Percentiles rank a stretch among this genome's conserved stretches.
Conservation (phyloP, 2,888 invertebrate species). For the Prosapia bicincta region DNA sequence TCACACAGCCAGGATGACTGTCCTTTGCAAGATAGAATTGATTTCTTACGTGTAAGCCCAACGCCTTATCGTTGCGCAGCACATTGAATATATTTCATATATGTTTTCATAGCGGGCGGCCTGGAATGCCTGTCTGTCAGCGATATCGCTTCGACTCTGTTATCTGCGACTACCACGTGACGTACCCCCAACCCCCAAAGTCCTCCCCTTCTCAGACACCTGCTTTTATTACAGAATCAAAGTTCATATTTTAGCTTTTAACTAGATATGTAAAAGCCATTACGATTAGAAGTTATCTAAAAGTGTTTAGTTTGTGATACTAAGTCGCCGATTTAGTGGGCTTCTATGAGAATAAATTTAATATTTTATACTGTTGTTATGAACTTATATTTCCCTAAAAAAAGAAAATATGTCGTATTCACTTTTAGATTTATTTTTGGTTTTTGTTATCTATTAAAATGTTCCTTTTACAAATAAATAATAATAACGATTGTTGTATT, state of each 20-base stretch:
- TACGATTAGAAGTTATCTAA: too few species aligned
- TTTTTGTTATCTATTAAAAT: too few species aligned
- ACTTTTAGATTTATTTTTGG: too few species aligned
- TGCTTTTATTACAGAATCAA: background rate
- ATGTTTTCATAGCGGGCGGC: conserved; percentile 29
- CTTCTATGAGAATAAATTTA: too few species aligned
- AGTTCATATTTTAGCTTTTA: background rate
- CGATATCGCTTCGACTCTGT: conserved; percentile 16
- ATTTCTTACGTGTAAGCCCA: conserved; percentile 36
- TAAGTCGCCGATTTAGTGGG: too few species aligned
- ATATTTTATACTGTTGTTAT: too few species aligned
- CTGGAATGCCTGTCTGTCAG: conserved; percentile 28
- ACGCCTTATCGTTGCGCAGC: conserved; percentile 32
- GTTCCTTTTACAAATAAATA: too few species aligned
- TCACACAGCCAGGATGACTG: background rate
- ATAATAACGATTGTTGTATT: too few species aligned
- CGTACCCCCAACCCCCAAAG: background rate
- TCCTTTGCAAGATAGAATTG: conserved; percentile 28
- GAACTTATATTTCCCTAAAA: too few species aligned
- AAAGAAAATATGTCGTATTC: too few species aligned
- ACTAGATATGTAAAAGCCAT: too few species aligned
- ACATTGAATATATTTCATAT: conserved; percentile 38
- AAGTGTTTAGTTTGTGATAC: too few species aligned
- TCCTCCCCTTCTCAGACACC: background rate
- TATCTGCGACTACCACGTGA: background rate